Evolutionary conservation across 2,113 vertebrate genomes (phyloP).

Genomic region (Aptenodytes forsteri): DNA sequence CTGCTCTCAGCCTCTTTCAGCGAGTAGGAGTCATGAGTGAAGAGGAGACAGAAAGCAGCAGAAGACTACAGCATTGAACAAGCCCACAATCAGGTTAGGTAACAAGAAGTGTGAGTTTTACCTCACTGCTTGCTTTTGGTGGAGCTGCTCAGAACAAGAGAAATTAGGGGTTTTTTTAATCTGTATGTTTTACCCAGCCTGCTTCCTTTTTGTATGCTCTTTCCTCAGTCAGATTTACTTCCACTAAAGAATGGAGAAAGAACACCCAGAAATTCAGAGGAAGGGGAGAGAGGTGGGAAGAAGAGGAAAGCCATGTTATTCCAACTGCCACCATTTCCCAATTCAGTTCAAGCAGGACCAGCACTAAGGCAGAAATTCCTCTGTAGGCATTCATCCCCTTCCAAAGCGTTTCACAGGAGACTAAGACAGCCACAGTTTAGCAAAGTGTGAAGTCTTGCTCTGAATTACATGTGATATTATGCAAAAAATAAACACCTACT

Average conservation of each 20-base stretch:
- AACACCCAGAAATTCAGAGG: not conserved
- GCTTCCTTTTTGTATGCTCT: not conserved
- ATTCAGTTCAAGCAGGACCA: not conserved
- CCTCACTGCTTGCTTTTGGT: not conserved
- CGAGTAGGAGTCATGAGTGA: not conserved
- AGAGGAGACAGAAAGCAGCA: not conserved
- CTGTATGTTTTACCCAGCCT: not conserved
- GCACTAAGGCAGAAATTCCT: not conserved
- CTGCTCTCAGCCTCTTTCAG: not conserved
- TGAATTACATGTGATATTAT: not conserved
- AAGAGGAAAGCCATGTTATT: not conserved
- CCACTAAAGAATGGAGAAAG: not conserved
- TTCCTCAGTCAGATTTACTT: not conserved
- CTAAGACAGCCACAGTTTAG: not conserved
- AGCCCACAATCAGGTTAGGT: not conserved
- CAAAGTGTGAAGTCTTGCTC: not conserved
- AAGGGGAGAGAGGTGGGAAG: not conserved
- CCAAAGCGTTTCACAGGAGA: not conserved
- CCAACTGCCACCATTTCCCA: not conserved
- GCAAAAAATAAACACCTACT: not conserved
- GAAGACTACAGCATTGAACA: fast-evolving
- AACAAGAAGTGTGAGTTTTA: not conserved
- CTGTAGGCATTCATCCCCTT: not conserved
- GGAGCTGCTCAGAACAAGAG: not conserved
- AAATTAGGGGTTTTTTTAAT: not conserved